phyloP scores from a whole-genome alignment of 1,140 invertebrate genomes.

The Danaus plexippus region DNA sequence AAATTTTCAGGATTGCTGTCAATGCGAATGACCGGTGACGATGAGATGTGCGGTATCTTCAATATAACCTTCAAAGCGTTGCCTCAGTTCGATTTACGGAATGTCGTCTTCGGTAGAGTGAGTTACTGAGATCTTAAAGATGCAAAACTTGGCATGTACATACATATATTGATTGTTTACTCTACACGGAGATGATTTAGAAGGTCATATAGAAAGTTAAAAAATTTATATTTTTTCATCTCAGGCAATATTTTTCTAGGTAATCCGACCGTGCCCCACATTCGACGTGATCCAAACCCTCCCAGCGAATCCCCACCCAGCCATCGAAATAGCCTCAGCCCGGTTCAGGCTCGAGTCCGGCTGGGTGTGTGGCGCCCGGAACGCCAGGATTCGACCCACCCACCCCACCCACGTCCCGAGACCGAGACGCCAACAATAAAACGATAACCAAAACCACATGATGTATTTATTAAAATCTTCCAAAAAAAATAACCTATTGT shows the following conservation, averaged over 20 bases:
- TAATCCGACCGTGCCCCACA: slow-evolving; percentile 33
- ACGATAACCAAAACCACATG: too few relatives aligned
- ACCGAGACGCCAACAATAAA: too few relatives aligned
- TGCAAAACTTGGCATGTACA: too few relatives aligned
- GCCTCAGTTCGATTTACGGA: slow-evolving; percentile 48
- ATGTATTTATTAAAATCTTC: too few relatives aligned
- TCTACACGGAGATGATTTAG: too few relatives aligned
- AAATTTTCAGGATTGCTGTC: slow-evolving; percentile 44
- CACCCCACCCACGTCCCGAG: too few relatives aligned
- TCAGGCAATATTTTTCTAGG: slow-evolving; percentile 21
- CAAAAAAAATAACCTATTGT: too few relatives aligned
- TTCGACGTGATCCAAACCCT: slow-evolving; percentile 31
- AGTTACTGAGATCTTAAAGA: slow-evolving; percentile 9
- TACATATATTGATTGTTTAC: too few relatives aligned
- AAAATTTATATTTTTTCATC: too few relatives aligned
- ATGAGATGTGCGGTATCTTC: slow-evolving; percentile 55
- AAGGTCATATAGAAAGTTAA: too few relatives aligned
- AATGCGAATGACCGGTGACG: slow-evolving; percentile 45
- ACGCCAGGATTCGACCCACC: slow-evolving; percentile 14
- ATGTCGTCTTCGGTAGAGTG: slow-evolving; percentile 55
- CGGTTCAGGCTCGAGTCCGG: slow-evolving; percentile 8
- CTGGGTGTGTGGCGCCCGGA: slow-evolving; percentile 26
- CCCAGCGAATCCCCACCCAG: slow-evolving; percentile 30
- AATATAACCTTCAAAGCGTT: slow-evolving; percentile 59
- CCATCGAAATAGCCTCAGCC: slow-evolving; percentile 31